Conservation (phyloP, 2,888 invertebrate genomes). For the Gerris lacustris region DNA sequence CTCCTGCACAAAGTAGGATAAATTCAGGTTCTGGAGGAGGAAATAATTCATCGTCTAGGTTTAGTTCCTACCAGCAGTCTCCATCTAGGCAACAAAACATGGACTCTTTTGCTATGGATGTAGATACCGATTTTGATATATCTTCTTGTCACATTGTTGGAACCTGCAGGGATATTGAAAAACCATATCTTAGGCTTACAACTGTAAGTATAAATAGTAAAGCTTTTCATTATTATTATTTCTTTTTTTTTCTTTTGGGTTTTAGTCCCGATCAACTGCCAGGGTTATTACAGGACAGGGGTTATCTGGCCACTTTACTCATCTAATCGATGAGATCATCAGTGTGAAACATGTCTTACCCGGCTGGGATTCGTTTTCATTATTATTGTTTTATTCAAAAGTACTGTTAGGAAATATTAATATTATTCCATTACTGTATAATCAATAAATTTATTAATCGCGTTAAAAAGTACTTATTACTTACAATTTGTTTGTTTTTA, state of each 20-base stretch:
- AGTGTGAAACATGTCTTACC: background rate
- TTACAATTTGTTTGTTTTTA: background rate
- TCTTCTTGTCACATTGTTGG: slow-evolving; percentile 75
- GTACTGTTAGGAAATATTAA: background rate
- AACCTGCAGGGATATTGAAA: slow-evolving; percentile 86
- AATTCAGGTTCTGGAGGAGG: too few relatives aligned
- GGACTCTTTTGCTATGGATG: slow-evolving; percentile 11
- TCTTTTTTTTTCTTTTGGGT: slow-evolving; percentile 5
- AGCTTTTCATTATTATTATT: background rate
- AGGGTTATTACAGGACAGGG: too few relatives aligned
- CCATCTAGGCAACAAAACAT: slow-evolving; percentile 13
- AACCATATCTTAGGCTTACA: slow-evolving; percentile 88
- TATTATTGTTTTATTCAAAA: background rate
- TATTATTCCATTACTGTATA: background rate
- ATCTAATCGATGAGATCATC: too few relatives aligned
- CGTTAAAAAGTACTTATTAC: too few relatives aligned
- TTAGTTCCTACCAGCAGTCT: background rate
- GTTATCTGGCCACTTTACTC: too few relatives aligned
- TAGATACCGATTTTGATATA: slow-evolving; percentile 24
- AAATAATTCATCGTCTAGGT: too few relatives aligned
- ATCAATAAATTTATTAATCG: background rate
- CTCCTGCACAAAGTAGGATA: slow-evolving; percentile 9
- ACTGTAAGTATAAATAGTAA: slow-evolving; percentile 37
- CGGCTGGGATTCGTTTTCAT: too few relatives aligned
- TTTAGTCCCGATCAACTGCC: too few relatives aligned